Evolutionary conservation across 1,140 invertebrate genomes (phyloP).

Genomic region (Pectinophora gossypiella): DNA sequence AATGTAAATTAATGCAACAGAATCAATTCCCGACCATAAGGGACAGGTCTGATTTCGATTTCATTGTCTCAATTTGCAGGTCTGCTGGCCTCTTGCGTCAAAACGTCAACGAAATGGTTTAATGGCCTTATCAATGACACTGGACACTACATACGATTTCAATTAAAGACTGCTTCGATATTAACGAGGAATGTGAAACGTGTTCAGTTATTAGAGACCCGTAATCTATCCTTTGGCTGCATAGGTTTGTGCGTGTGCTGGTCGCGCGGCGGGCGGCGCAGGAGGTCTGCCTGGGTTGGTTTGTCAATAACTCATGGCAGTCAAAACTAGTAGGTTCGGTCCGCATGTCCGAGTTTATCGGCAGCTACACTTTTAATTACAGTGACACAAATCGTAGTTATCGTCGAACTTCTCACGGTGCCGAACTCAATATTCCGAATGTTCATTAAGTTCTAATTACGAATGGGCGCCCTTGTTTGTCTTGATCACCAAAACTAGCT

Average conservation of each 20-base stretch:
- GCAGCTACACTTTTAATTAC: conserved; percentile 72
- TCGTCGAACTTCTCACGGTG: conserved; percentile 69
- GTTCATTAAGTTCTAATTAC: conserved; percentile 75
- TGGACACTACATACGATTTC: conserved; percentile 68
- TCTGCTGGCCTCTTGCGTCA: conserved; percentile 38
- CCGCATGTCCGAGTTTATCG: conserved; percentile 60
- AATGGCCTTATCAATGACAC: conserved; percentile 50
- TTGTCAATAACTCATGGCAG: conserved; percentile 50
- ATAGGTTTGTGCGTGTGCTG: background rate
- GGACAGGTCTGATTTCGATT: background rate
- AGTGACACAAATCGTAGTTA: conserved; percentile 72
- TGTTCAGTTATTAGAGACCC: conserved; percentile 40
- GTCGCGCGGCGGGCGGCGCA: background rate
- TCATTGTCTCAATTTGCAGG: conserved; percentile 33
- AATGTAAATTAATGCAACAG: conserved; percentile 13
- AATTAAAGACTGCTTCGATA: conserved; percentile 65
- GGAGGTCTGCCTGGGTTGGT: conserved; percentile 37
- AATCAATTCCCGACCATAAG: too few species aligned
- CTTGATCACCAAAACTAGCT: conserved; percentile 68
- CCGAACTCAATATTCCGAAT: conserved; percentile 65
- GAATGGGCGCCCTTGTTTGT: conserved; percentile 72
- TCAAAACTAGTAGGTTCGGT: conserved; percentile 60
- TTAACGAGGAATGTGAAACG: conserved; percentile 53
- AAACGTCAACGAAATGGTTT: conserved; percentile 40
- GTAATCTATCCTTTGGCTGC: background rate